phyloP scores from a whole-genome alignment of 2,888 invertebrate genomes.

The Dysmachus trigonus region DNA sequence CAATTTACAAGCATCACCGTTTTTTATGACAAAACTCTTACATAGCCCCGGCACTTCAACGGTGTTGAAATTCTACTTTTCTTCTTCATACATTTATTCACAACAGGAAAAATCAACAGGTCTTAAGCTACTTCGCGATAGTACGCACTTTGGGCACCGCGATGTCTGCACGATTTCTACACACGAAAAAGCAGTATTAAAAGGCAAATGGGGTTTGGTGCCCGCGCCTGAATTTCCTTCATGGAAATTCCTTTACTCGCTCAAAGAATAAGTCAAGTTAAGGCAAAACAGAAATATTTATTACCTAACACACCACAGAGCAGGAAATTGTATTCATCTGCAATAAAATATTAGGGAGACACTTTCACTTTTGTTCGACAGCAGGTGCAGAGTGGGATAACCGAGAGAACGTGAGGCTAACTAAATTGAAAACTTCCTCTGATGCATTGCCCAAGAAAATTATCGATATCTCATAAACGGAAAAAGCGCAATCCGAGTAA shows the following conservation, averaged over 20 bases:
- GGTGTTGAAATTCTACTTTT: neutral
- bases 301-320: neutral
- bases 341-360: neutral
- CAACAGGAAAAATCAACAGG: neutral
- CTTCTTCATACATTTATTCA: neutral
- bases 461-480: neutral
- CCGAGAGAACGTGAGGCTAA: neutral
- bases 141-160: neutral
- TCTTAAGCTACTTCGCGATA: neutral
- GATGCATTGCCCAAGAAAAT: neutral
- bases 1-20: neutral
- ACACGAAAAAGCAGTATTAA: neutral
- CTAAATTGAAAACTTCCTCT: neutral
- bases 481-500: neutral
- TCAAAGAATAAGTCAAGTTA: neutral
- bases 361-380: constrained; percentile 21
- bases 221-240: neutral
- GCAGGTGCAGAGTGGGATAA: neutral
- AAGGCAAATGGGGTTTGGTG: neutral
- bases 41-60: neutral
- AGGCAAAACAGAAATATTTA: neutral
- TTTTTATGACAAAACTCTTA: neutral
- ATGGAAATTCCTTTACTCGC: neutral
- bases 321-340: neutral
- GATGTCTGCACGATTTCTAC: neutral